A percentile compares a stretch with the other conserved stretches of the same genome.
phyloP scores from a whole-genome alignment of 2,113 vertebrate species.

The Bubalus kerabau region DNA sequence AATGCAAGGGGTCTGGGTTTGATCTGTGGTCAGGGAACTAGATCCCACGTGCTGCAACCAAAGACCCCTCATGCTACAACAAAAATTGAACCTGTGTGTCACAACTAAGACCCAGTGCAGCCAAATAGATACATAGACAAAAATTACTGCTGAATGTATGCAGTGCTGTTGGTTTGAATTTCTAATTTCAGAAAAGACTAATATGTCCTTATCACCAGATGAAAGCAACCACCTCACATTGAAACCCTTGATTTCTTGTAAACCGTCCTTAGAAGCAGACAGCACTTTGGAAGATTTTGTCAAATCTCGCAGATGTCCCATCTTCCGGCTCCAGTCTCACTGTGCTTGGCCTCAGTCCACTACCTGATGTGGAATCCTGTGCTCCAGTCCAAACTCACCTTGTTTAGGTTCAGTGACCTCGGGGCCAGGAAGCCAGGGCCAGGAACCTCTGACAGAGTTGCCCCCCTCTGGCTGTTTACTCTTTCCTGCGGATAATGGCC shows the following conservation, averaged over 20 bases:
- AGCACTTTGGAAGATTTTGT: neutral
- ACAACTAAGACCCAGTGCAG: neutral
- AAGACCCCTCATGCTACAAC: neutral
- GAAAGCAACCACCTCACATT: neutral
- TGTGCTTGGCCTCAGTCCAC: neutral
- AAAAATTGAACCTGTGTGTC: neutral
- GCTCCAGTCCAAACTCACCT: neutral
- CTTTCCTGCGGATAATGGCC: neutral
- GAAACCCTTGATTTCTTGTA: neutral
- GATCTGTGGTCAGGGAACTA: neutral
- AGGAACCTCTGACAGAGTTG: neutral
- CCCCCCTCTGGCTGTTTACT: neutral
- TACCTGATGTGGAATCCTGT: neutral
- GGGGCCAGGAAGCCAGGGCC: neutral
- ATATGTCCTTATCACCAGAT: neutral
- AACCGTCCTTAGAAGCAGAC: neutral
- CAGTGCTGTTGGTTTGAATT: neutral
- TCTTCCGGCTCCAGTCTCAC: neutral
- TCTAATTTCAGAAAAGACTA: constrained; percentile 13
- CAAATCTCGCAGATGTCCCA: neutral
- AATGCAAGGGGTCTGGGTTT: neutral
- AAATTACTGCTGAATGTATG: neutral
- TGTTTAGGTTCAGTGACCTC: neutral
- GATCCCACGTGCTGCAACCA: neutral
- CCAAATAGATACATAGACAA: neutral